phyloP scores from a whole-genome alignment of 2,113 vertebrate species.

The Chlamydotis undulata region DNA sequence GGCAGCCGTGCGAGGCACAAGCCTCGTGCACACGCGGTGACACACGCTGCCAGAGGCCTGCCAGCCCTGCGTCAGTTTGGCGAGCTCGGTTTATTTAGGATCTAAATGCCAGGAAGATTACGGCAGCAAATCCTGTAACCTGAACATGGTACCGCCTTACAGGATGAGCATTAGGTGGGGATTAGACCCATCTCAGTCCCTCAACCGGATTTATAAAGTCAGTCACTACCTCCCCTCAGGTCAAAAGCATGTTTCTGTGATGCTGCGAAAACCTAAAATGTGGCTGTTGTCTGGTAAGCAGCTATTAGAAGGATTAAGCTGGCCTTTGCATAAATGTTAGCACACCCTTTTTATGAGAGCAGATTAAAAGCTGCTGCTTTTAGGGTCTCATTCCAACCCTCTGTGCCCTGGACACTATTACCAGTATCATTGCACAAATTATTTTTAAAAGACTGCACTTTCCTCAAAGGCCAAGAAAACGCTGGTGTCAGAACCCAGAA shows the following conservation, averaged over 20 bases:
- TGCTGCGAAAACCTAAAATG: rapidly evolving
- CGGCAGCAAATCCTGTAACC: not conserved
- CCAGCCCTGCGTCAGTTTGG: not conserved
- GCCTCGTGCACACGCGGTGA: rapidly evolving
- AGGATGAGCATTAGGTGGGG: not conserved
- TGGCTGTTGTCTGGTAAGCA: not conserved
- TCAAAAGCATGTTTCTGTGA: not conserved
- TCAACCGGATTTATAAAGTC: not conserved
- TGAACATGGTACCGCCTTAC: not conserved
- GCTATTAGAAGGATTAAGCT: not conserved
- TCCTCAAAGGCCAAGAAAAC: not conserved
- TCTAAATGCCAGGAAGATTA: not conserved
- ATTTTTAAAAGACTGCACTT: not conserved
- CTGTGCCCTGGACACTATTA: not conserved
- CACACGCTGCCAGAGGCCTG: not conserved
- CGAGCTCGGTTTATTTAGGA: not conserved
- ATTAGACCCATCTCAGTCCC: not conserved
- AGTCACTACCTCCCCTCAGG: not conserved
- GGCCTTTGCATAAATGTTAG: not conserved
- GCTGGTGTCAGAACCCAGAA: not conserved
- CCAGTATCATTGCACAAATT: not conserved
- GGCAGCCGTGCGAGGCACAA: not conserved
- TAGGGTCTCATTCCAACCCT: not conserved
- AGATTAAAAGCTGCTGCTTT: not conserved
- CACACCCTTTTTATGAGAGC: not conserved